Evolutionary conservation across 2,113 vertebrate genomes (phyloP), one percentile per base, ranked within the genome.

Genomic region (Lathamus discolor): DNA sequence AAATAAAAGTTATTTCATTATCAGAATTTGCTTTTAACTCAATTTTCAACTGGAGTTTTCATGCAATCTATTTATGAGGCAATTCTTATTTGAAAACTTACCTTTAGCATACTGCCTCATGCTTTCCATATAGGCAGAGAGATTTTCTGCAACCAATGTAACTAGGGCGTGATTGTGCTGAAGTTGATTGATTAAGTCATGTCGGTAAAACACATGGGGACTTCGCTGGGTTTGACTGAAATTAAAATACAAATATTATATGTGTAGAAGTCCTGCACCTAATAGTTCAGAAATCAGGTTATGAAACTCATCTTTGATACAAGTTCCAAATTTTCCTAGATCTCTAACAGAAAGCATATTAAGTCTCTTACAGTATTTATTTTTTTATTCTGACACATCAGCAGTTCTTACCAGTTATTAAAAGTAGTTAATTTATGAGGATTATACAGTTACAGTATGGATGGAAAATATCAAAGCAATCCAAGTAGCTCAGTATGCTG

Each of bases 111-210:
- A 99, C 80, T 99, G 98, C 92, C 99, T 99, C 99, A 99, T 99
- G 93, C 98, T 99, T 96, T 99, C 99, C 99, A 99, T 99, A 91
- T 99, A 99, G 70, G 99, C 98, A 19, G 99, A 99, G 87, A 99
- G 99, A 96, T 99, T 99, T 98, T 99, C 99, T 89, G 99, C 99
- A 93, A 99, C 99, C 96, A 99, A 81, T 37, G 99, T 99, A 96
- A 99, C 99, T 76, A 99, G 98, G 79, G 99, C 99, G 74, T 99
- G 99, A 98, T 99, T 99, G 98, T 99, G 99, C 98, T 99, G 99
- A 91, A 99, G 98, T 96, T 99, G 99, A 98, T 99, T 99, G 96
- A 99, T 99, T 98, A 99, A 98, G 92, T 99, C 99, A 96, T 99
- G 99, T 54, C 99, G 99, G 96, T 99, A 99, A 98, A 99, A 99